Percentiles rank a stretch among this genome's conserved stretches.
phyloP scores from a whole-genome alignment of 2,888 invertebrate species.

The Bellardia pandia region DNA sequence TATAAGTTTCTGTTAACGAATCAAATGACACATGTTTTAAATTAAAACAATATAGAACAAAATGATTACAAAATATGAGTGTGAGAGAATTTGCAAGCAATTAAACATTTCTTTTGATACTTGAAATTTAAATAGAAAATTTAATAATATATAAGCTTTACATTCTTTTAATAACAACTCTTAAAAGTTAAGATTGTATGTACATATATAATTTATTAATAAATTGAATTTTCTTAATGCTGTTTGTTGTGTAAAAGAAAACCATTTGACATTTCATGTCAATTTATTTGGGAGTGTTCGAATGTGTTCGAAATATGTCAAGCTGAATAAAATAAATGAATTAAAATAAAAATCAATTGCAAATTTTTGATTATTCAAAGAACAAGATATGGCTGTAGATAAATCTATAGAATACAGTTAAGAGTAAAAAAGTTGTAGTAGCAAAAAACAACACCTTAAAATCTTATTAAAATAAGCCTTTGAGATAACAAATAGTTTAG shows the following conservation, averaged over 20 bases:
- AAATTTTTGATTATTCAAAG: background rate
- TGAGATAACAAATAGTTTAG: too few species aligned
- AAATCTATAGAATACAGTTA: background rate
- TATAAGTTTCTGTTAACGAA: constrained; percentile 4
- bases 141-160: background rate
- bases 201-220: constrained; percentile 1
- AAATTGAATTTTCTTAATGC: background rate
- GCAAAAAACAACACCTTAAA: too few species aligned
- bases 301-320: too few species aligned
- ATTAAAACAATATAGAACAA: background rate
- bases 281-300: constrained; percentile 30
- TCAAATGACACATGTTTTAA: constrained; percentile 15
- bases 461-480: too few species aligned
- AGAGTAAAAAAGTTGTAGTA: background rate
- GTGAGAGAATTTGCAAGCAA: background rate
- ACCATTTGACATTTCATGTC: constrained; percentile 46
- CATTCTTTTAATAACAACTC: background rate
- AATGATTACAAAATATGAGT: background rate
- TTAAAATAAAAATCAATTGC: background rate
- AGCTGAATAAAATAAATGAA: background rate
- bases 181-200: background rate
- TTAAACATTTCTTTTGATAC: background rate
- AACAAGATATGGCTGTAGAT: background rate
- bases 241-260: background rate
- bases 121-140: background rate